These are phyloP conservation scores for Oreochromis spilurus DNA, from an alignment of 2,113 vertebrate genomes.

Conservation along the genomic window DNA sequence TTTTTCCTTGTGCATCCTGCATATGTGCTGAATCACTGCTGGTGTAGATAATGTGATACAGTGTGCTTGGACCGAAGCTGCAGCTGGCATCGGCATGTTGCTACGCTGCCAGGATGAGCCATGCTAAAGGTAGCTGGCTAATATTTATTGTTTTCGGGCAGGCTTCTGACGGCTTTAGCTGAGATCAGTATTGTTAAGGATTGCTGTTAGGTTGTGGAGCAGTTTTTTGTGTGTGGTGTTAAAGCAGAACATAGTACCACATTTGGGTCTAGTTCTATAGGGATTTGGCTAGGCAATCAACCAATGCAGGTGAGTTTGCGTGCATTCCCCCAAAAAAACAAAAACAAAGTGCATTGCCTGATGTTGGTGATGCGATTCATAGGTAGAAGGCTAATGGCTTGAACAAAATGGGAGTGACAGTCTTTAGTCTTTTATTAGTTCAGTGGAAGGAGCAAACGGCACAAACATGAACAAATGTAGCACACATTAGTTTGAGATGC, in stretches of 20 bases:
- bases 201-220: background rate
- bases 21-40: background rate
- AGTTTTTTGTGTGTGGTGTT: background rate
- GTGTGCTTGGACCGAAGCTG: background rate
- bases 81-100: background rate
- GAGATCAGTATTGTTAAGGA: background rate
- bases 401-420: background rate
- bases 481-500: background rate
- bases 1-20: background rate
- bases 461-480: background rate
- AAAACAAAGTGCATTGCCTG: background rate
- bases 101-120: background rate
- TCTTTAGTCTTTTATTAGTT: fast-evolving
- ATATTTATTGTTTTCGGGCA: background rate
- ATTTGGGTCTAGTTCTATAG: background rate
- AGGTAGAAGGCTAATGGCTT: background rate
- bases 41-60: background rate
- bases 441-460: background rate
- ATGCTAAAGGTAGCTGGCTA: background rate
- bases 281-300: background rate
- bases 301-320: background rate
- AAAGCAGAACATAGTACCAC: background rate
- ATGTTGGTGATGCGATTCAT: background rate
- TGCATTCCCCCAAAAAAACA: fast-evolving
- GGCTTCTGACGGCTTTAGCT: background rate